phyloP scores from a whole-genome alignment of 1,140 invertebrate genomes.

The Drosophila paulistorum region DNA sequence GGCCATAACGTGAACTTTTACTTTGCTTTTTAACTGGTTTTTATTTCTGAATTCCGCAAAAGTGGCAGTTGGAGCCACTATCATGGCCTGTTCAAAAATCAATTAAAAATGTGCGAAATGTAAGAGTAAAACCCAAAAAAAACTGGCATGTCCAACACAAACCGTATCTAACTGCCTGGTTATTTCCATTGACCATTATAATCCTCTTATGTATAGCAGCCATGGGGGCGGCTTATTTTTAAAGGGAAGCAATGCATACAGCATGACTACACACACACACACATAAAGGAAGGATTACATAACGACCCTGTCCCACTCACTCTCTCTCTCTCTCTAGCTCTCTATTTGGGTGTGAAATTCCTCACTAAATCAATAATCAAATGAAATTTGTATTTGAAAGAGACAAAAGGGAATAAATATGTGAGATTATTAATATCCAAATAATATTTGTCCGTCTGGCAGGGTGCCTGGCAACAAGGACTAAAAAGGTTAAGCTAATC shows the following conservation, averaged over 20 bases:
- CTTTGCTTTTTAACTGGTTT: neutral
- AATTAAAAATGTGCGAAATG: slow-evolving; percentile 49
- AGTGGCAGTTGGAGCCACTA: neutral
- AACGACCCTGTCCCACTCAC: neutral
- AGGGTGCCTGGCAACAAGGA: slow-evolving; percentile 32
- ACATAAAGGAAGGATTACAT: neutral
- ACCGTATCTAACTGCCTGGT: slow-evolving; percentile 32
- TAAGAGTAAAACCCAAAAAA: neutral
- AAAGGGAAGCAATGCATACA: neutral
- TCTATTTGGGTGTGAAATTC: slow-evolving; percentile 10
- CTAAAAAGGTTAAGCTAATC: slow-evolving; percentile 68
- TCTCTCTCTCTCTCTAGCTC: too few relatives aligned
- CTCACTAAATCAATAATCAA: slow-evolving; percentile 27
- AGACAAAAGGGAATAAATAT: slow-evolving; percentile 22
- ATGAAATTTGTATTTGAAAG: slow-evolving; percentile 21
- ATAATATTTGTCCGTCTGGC: slow-evolving; percentile 39
- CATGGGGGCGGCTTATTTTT: neutral
- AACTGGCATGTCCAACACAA: slow-evolving; percentile 16
- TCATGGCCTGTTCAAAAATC: slow-evolving; percentile 32
- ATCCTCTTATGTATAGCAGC: slow-evolving; percentile 29
- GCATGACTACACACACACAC: neutral
- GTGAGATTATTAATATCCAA: slow-evolving; percentile 53
- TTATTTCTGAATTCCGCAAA: neutral
- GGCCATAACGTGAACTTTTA: too few relatives aligned
- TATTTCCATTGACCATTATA: slow-evolving; percentile 39